These are phyloP conservation scores for Amblyteles armatorius DNA, from an alignment of 2,888 invertebrate genomes.

Conservation along the genomic window DNA sequence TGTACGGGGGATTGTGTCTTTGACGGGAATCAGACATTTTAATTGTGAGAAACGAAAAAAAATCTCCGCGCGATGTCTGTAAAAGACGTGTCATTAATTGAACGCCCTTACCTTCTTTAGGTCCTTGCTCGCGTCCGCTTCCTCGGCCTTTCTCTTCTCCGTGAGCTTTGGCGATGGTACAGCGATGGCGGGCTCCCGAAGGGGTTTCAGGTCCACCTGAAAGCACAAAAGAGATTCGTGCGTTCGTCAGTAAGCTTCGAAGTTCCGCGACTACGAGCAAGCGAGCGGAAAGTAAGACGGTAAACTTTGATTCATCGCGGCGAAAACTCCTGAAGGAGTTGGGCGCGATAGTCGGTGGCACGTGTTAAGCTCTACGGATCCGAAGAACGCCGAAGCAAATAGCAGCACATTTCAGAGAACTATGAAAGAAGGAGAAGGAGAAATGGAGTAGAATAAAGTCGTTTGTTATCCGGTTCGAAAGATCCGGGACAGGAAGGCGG, in stretches of 20 bases:
- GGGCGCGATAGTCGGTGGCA: not conserved
- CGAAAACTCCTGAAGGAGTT: conserved; percentile 17
- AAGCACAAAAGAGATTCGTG: conserved; percentile 68
- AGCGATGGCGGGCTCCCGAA: conserved; percentile 81
- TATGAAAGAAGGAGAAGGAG: not conserved
- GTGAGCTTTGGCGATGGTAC: conserved; percentile 85
- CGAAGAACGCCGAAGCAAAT: not conserved
- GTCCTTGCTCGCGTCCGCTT: conserved; percentile 92
- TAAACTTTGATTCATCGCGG: conserved; percentile 30
- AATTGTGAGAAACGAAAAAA: not conserved
- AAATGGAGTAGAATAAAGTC: not conserved
- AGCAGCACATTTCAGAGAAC: conserved; percentile 3
- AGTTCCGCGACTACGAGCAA: conserved; percentile 55
- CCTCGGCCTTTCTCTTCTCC: conserved; percentile 94
- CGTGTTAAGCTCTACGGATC: conserved; percentile 12
- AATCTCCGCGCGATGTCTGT: conserved; percentile 1
- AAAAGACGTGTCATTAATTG: conserved; percentile 21
- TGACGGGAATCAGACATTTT: not conserved
- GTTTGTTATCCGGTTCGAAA: not conserved
- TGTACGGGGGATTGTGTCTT: not conserved
- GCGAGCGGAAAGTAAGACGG: not conserved
- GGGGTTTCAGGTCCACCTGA: conserved; percentile 83
- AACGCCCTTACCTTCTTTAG: conserved; percentile 91
- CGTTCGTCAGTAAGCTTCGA: conserved; percentile 33
- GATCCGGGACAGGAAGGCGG: not conserved